These are phyloP conservation scores for Leptopilina drosophilae DNA, from an alignment of 2,888 invertebrate species.

Conservation along the genomic window DNA sequence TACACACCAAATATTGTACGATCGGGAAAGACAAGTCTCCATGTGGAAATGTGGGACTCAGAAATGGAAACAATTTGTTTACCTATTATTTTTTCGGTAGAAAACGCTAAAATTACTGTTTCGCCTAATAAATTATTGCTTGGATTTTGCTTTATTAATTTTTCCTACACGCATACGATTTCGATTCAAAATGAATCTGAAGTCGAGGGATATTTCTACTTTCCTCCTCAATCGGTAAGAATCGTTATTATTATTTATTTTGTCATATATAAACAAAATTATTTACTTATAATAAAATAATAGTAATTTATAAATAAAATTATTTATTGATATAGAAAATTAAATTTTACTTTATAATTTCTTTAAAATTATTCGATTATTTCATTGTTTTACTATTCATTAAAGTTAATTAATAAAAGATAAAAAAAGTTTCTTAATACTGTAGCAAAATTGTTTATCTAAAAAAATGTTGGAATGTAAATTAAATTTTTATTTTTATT, in stretches of 20 bases:
- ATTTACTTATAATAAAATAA: too few relatives aligned
- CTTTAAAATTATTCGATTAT: too few relatives aligned
- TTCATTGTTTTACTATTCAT: too few relatives aligned
- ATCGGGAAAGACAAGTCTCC: conserved; percentile 77
- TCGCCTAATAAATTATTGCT: conserved; percentile 79
- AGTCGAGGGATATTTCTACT: conserved; percentile 78
- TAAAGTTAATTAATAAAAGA: too few relatives aligned
- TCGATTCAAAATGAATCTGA: conserved; percentile 77
- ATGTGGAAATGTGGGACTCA: conserved; percentile 80
- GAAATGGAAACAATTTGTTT: conserved; percentile 78
- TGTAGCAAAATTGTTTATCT: too few relatives aligned
- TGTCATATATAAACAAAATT: neutral
- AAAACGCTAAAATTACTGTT: conserved; percentile 78
- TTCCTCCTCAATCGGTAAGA: conserved; percentile 74
- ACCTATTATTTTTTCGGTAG: conserved; percentile 79
- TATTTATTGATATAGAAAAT: too few relatives aligned
- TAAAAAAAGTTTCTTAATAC: too few relatives aligned
- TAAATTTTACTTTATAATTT: too few relatives aligned
- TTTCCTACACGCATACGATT: conserved; percentile 78
- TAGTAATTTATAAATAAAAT: neutral
- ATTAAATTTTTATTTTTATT: too few relatives aligned
- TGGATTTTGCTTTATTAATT: conserved; percentile 81
- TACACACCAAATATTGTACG: conserved; percentile 79
- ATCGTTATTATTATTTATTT: neutral
- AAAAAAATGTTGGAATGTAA: too few relatives aligned